Base-by-base conservation (phyloP, 1,140 invertebrate genomes). In the Ganaspis sp. region DNA sequence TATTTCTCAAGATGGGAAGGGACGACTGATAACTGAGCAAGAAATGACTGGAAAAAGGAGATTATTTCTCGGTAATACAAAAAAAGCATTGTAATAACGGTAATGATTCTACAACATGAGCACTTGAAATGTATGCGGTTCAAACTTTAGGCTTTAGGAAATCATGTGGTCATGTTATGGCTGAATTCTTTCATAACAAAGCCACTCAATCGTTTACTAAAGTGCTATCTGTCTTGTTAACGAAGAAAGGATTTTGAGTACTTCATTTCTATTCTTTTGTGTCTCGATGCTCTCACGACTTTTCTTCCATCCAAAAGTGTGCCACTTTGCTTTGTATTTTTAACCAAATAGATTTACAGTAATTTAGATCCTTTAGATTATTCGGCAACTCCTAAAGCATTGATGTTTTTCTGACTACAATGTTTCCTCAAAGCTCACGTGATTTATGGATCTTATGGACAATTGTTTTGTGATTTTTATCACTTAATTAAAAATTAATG, bases 201-300 rank as follows among this genome's bases (percentile, higher is more conserved):
- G n/a, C n/a, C 45, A 49, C 45, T 49, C 45, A 49, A 49, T 49
- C 45, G 45, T 49, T 49, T 49, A 49, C 5, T 49, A 8, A 49
- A 49, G 45, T 49, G 12, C 17, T 49, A 49, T 49, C 45, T 49
- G 45, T 17, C 45, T 49, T 49, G 45, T 49, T 49, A 49, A 17
- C 45, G 45, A 19, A 8, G 45, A 49, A 49, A 49, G 45, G 45
- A 49, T 49, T 49, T 49, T n/a, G n/a, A 49, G 45, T 49, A 64
- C 58, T 64, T 64, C 58, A 64, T 49, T 64, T 64, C 58, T 64
- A 64, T 64, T 64, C 58, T 64, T 64, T 64, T 64, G 58, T 64
- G 53, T 54, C 19, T 11, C n/a, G 0, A 23, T 64, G 26, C 15
- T 49, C 45, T 9, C 45, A 49, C 45, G 45, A 19, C 23, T 12